Evolutionary conservation across 2,797 vertebrate genomes (phyloP), one percentile per base, ranked within the genome.

Genomic region (Syncerus caffer): DNA sequence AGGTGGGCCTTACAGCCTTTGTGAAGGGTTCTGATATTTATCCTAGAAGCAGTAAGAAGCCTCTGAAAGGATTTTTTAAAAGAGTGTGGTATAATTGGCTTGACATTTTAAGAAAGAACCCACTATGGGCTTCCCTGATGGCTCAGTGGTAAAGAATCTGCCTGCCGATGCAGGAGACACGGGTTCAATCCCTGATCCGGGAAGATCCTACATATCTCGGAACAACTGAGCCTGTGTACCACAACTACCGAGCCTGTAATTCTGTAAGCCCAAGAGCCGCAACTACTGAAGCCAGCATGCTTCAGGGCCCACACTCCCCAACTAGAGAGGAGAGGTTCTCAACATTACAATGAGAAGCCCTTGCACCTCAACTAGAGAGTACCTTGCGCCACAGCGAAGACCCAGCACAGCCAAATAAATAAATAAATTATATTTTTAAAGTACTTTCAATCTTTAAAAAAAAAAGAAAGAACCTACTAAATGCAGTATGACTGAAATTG

Each of bases 31-130:
- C 53, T 79, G n/a, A 38, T 34, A 74, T 31, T 53, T 80, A 89
- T 90, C 14, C 53, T 85, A 67, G 71, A 85, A 85, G 21, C 23
- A 78, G 14, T 38, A 57, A 89, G 79, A 95, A 85, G 58, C 7
- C 23, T 58, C 85, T 19, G 38, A 29, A 78, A 92, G n/a, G 19
- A 23, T 62, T 38, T 93, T 82, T 90, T 55, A 17, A 17, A 90
- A 90, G 82, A 74, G 9, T 4, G 10, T 76, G 31, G 27, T 53
- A 53, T 55, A 50, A 80, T 1, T 45, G 79, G 51, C 50, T 64
- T 50, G 45, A 85, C 23, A n/a, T 62, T 93, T 74, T 86, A 34
- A 47, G 83, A 58, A 86, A 38, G 25, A 85, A 42, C 31, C 27
- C 60, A 7, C 67, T 38, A 38, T 23, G 67, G 21, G 67, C 67